phyloP scores from a whole-genome alignment of 2,797 vertebrate species.

The Hippoglossus hippoglossus region DNA sequence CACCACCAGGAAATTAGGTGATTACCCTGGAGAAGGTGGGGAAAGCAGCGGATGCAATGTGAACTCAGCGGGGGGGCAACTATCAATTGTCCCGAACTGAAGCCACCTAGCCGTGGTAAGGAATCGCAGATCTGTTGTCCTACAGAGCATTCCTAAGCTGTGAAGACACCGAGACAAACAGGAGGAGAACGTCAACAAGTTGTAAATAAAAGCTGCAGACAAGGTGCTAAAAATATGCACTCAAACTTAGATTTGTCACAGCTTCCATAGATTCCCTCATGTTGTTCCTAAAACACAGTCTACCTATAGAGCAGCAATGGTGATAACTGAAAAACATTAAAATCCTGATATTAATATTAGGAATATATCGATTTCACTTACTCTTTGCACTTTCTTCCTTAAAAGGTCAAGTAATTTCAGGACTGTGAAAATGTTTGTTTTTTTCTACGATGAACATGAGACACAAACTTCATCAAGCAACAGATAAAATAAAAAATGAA shows the following conservation, averaged over 20 bases:
- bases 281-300: no score
- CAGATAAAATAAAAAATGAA: no score
- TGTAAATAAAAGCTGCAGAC: slow-evolving; percentile 10
- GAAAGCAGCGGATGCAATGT: slow-evolving; percentile 50
- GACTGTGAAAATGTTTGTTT: no score
- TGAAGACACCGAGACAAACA: slow-evolving; percentile 22
- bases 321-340: no score
- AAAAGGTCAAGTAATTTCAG: no score
- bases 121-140: slow-evolving; percentile 36
- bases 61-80: slow-evolving; percentile 61
- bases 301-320: no score
- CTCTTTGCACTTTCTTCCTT: no score
- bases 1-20: slow-evolving; percentile 67
- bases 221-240: slow-evolving; percentile 33
- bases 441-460: no score
- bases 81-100: slow-evolving; percentile 68
- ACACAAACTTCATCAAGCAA: no score
- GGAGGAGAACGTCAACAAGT: slow-evolving; percentile 18
- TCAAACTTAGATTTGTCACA: slow-evolving; percentile 19
- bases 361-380: no score
- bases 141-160: slow-evolving; percentile 53
- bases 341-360: no score
- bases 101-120: slow-evolving; percentile 20
- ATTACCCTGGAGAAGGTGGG: slow-evolving; percentile 63
- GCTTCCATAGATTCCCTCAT: background rate